These are phyloP conservation scores for Sarcophaga peregrina DNA, from an alignment of 1,140 invertebrate species.

Conservation along the genomic window DNA sequence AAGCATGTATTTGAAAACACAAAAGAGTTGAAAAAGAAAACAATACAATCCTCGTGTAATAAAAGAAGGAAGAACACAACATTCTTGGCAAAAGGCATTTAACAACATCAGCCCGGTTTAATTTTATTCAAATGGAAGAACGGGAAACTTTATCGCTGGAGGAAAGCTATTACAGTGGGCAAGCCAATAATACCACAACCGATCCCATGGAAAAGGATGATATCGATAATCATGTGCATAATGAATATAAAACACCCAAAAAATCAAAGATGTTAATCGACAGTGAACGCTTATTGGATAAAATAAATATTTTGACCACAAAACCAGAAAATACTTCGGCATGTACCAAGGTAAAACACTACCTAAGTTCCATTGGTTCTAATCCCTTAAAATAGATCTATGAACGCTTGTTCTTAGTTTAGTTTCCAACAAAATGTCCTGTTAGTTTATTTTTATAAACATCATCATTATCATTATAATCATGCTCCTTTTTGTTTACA, in stretches of 20 bases:
- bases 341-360: conserved; percentile 58
- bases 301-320: conserved; percentile 63
- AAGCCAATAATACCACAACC: background rate
- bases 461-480: background rate
- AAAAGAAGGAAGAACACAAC: no score
- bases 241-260: conserved; percentile 62
- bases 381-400: background rate
- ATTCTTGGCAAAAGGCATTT: no score
- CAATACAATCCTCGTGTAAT: no score
- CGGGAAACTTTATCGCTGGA: background rate
- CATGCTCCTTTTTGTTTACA: background rate
- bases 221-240: background rate
- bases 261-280: conserved; percentile 56
- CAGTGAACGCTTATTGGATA: conserved; percentile 57
- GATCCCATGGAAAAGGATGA: conserved; percentile 42
- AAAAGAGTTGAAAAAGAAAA: no score
- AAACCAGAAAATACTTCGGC: conserved; percentile 61
- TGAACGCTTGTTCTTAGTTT: background rate
- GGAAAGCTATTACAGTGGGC: background rate
- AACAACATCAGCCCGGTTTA: background rate
- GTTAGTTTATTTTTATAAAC: background rate
- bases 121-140: background rate
- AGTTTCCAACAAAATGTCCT: background rate
- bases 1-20: background rate
- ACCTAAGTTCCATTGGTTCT: background rate